These are phyloP conservation scores for Spodoptera litura DNA, from an alignment of 1,140 invertebrate species.

Conservation along the genomic window DNA sequence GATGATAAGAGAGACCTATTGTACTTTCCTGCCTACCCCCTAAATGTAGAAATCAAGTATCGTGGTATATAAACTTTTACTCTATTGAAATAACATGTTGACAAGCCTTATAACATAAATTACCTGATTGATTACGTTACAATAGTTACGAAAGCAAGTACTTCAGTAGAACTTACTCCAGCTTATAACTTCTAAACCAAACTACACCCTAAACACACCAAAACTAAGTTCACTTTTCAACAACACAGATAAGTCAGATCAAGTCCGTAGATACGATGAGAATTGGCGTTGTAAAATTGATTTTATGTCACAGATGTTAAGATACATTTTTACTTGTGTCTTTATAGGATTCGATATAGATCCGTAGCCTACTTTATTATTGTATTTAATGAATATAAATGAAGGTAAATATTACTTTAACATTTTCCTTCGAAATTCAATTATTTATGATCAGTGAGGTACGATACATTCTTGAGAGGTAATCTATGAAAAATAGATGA, in stretches of 20 bases:
- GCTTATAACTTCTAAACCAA: conserved; percentile 24
- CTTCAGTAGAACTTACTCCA: conserved; percentile 34
- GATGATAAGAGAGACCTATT: too few species aligned
- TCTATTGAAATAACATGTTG: conserved; percentile 4
- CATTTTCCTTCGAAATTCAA: conserved; percentile 57
- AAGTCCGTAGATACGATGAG: conserved; percentile 30
- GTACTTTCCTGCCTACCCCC: too few species aligned
- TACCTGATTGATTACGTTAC: conserved; percentile 44
- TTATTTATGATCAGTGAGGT: conserved; percentile 53
- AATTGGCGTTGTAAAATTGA: conserved; percentile 24
- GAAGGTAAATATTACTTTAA: conserved; percentile 62
- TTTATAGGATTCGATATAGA: conserved; percentile 40
- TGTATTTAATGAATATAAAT: conserved; percentile 68
- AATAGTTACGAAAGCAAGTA: conserved; percentile 46
- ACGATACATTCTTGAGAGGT: conserved; percentile 20
- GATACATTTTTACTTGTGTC: conserved; percentile 20
- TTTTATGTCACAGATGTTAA: conserved; percentile 21
- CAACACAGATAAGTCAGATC: conserved; percentile 28
- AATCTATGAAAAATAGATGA: conserved; percentile 27
- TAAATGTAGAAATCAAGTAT: too few species aligned
- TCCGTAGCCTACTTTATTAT: conserved; percentile 59
- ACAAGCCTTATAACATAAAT: conserved; percentile 33
- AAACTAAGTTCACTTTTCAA: background rate
- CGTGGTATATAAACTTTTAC: background rate
- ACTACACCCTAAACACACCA: conserved; percentile 1